Evolutionary conservation across 2,113 vertebrate genomes (phyloP).

Genomic region (Eolophus roseicapilla): DNA sequence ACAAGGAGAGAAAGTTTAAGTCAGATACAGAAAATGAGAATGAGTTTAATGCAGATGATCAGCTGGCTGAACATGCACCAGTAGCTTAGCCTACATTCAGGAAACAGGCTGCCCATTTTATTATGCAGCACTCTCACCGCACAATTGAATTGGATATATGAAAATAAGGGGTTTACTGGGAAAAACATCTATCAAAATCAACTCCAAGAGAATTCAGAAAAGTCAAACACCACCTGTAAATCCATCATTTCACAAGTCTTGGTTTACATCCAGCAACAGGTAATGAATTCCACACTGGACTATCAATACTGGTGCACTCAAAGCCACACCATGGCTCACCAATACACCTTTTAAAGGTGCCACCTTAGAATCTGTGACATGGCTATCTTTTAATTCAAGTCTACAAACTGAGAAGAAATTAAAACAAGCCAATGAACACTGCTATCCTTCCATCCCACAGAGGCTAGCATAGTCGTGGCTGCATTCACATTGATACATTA

Average conservation of each 20-base stretch:
- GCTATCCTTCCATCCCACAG: neutral
- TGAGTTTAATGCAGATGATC: slow-evolving; percentile 90
- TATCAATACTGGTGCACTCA: neutral
- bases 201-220: slow-evolving; percentile 49
- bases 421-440: slow-evolving; percentile 14
- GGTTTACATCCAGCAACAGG: neutral
- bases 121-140: slow-evolving; percentile 39
- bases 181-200: slow-evolving; percentile 36
- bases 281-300: neutral
- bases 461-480: neutral
- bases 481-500: neutral
- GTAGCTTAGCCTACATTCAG: slow-evolving; percentile 58
- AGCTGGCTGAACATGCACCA: slow-evolving; percentile 85
- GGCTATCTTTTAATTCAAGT: slow-evolving; percentile 11
- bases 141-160: neutral
- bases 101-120: slow-evolving; percentile 60
- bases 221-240: slow-evolving; percentile 74
- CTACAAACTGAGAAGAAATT: slow-evolving; percentile 48
- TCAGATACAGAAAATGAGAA: slow-evolving; percentile 94
- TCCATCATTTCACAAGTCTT: slow-evolving; percentile 76
- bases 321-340: neutral
- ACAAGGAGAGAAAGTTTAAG: slow-evolving; percentile 96
- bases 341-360: slow-evolving; percentile 27
- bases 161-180: neutral
- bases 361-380: slow-evolving; percentile 20